Base-by-base conservation (phyloP, 1,140 invertebrate species). In the Ips typographus region DNA sequence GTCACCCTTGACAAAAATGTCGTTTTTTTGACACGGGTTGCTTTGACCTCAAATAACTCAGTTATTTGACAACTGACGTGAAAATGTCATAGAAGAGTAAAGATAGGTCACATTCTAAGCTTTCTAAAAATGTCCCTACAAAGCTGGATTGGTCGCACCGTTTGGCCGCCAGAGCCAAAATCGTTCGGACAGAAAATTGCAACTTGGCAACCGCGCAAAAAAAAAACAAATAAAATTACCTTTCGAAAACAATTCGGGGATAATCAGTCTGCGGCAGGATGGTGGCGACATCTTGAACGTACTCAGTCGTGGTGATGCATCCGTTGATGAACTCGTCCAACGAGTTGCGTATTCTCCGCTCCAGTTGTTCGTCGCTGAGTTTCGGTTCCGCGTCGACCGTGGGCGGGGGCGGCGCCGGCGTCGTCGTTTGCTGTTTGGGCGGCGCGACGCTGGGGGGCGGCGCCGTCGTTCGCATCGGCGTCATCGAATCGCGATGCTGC, bases 401-500 rank as follows among this genome's bases (percentile, higher is more conserved):
- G 3, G 56, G 44, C 22, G 67, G 67, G 40, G 55, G 64, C 7
- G 44, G 57, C 4, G 52, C 7, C 40, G 39, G 53, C 22, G 39
- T 42, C 22, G 39, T 42, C 53, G 63, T n/a, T 22, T 73, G 70
- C 3, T 40, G 2, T 38, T 59, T 8, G 8, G 72, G 5, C 41
- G 8, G 7, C 37, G 65, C 37, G 44, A 57, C 40, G 38, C 7
- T 68, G 2, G 69, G 61, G 4, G 55, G 41, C 6, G 37, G 39
- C 5, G 65, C 49, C 22, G 52, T 42, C 56, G 63, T 37, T 22
- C 74, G 68, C 22, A 38, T 55, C 1, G 40, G 59, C 36, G 52
- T 44, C 38, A n/a, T 37, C 3, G 58, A 41, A 47, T 64, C 63
- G 7, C 68, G 74, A 70, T 87, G 84, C 63, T 87, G 85, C 55